Percentiles rank a stretch among this genome's conserved stretches.
These are phyloP conservation scores for Ectemnius continuus DNA, from an alignment of 2,888 invertebrate genomes.

Conservation along the genomic window DNA sequence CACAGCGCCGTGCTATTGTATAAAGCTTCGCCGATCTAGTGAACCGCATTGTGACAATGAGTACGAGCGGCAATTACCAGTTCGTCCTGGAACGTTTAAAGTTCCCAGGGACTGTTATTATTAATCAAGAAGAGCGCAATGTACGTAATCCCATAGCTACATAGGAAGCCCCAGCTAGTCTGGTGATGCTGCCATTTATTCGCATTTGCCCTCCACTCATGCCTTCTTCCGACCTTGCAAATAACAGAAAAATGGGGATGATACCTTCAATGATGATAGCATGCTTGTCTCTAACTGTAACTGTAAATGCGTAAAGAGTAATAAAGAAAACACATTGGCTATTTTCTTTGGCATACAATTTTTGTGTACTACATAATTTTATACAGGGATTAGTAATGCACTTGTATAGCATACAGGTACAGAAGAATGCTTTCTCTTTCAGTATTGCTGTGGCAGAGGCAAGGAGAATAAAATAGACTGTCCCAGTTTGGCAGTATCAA, in stretches of 20 bases:
- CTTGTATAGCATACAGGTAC: neutral
- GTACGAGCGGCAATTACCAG: neutral
- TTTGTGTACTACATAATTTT: neutral
- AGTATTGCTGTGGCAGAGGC: slow-evolving; percentile 70
- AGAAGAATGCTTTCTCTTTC: slow-evolving; percentile 30
- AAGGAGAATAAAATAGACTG: slow-evolving; percentile 65
- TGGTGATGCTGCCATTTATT: no score
- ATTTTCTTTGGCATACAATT: neutral
- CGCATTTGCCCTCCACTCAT: no score
- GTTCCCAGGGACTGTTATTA: slow-evolving; percentile 4
- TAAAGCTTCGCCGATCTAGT: neutral
- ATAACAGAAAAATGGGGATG: no score
- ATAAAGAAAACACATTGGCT: no score
- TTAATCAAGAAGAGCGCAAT: slow-evolving; percentile 31
- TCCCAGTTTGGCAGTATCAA: slow-evolving; percentile 64
- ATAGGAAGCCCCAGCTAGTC: no score
- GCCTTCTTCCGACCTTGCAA: no score
- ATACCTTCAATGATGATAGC: no score
- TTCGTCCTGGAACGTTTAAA: slow-evolving; percentile 48
- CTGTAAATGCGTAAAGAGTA: no score
- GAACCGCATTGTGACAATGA: slow-evolving; percentile 25
- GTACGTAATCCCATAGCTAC: slow-evolving; percentile 17
- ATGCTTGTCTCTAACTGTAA: no score
- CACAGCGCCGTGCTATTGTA: neutral
- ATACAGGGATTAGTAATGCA: neutral